These are phyloP conservation scores for Pteria penguin DNA, from an alignment of 2,888 invertebrate species.

Conservation along the genomic window DNA sequence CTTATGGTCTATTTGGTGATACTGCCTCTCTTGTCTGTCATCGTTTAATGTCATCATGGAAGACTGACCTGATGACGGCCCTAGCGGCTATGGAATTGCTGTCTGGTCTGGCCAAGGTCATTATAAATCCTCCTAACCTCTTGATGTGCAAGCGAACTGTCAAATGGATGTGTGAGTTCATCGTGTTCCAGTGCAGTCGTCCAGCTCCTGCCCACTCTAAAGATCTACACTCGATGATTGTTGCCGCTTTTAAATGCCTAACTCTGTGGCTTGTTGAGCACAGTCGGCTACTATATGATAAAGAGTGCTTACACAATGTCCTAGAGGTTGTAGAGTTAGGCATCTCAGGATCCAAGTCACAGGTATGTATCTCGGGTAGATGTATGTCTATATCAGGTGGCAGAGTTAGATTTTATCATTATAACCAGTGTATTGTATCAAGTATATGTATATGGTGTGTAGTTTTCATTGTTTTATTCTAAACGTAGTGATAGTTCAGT, in stretches of 20 bases:
- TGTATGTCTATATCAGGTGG: no score
- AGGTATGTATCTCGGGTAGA: conserved; percentile 80
- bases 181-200: conserved; percentile 94
- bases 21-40: conserved; percentile 97
- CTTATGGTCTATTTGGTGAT: conserved; percentile 92
- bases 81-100: conserved; percentile 95
- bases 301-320: conserved; percentile 94
- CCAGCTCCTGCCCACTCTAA: conserved; percentile 92
- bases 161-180: conserved; percentile 99
- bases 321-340: conserved; percentile 98
- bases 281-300: conserved; percentile 92
- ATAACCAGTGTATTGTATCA: no score
- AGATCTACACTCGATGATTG: conserved; percentile 94
- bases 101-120: conserved; percentile 89
- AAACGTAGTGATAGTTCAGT: no score
- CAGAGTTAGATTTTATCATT: no score
- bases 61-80: conserved; percentile 95
- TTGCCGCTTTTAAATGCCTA: conserved; percentile 83
- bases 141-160: conserved; percentile 83
- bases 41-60: conserved; percentile 96
- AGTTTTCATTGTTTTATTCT: no score
- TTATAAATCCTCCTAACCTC: conserved; percentile 72
- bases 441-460: no score
- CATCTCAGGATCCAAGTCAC: conserved; percentile 94
- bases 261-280: conserved; percentile 94